These are phyloP conservation scores for Drosophila guanche DNA, from an alignment of 1,140 invertebrate genomes.

Conservation along the genomic window DNA sequence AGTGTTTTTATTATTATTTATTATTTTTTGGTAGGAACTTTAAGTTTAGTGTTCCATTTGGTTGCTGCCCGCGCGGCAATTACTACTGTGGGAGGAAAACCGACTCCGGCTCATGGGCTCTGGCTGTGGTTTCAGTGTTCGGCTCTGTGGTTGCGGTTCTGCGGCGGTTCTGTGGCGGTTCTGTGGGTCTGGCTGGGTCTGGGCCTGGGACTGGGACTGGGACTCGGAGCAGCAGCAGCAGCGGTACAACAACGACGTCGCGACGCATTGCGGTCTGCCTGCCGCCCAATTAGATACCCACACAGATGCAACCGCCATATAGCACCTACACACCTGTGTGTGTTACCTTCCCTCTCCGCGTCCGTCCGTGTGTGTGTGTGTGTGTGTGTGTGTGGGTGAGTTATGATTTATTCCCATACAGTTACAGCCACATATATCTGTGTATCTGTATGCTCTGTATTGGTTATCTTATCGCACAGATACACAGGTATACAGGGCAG, in stretches of 20 bases:
- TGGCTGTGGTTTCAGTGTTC: not conserved
- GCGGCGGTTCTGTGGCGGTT: too few relatives aligned
- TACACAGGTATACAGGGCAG: constrained; percentile 6
- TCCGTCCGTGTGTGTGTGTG: constrained; percentile 31
- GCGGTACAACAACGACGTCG: constrained; percentile 55
- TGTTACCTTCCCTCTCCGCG: not conserved
- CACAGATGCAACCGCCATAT: constrained; percentile 47
- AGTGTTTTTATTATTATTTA: not conserved
- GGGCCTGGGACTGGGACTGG: constrained; percentile 11
- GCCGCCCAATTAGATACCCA: constrained; percentile 76
- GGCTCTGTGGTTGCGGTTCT: too few relatives aligned
- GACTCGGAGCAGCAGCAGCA: constrained; percentile 30
- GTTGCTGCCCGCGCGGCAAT: constrained; percentile 46
- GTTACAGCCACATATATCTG: constrained; percentile 16
- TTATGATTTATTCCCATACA: constrained; percentile 78
- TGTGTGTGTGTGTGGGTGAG: constrained; percentile 54
- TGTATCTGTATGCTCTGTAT: constrained; percentile 40
- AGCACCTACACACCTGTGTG: constrained; percentile 60
- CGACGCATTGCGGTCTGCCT: constrained; percentile 66
- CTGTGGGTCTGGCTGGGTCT: constrained; percentile 6
- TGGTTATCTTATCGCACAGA: constrained; percentile 71
- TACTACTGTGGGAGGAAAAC: constrained; percentile 17
- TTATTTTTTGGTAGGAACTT: not conserved
- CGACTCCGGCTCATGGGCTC: constrained; percentile 22
- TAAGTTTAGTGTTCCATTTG: constrained; percentile 10